Evolutionary conservation across 2,797 vertebrate genomes (phyloP), one percentile per base, ranked within the genome.

Genomic region (Trachurus trachurus): DNA sequence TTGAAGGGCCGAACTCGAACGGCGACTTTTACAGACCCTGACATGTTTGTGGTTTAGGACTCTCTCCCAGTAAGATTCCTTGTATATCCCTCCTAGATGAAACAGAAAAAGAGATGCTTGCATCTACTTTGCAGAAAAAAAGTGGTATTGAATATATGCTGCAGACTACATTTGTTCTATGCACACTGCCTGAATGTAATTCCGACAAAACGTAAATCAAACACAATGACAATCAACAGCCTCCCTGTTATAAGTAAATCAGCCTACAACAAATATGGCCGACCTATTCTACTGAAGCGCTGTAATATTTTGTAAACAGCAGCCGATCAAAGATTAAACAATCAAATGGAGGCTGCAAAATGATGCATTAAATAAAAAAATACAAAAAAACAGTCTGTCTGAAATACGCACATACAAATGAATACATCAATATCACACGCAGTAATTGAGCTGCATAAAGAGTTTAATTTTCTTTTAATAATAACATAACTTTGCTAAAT

Each of bases 1-100:
- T 99, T 99, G 94, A 99, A 99, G 85, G 98, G 98, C 63, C 98
- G 95, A 58, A 99, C 98, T 49, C 98, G 96, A 63, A 99, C 98
- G 47, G 97, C 98, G 76, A 99, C 98, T 95, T 99, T 99, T 86
- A 99, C 98, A 0, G 98, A 99, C 79, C 98, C 98, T 26, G 98
- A 99, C 98, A 99, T 99, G 82, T 92, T 97, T 88, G 89, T 66
- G n/a, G 81, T 70, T 87, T 50, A 68, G 80, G 29, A 54, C 11
- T 4, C 74, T 89, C 76, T 84, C 76, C 86, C 42, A 63, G 53
- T 81, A 75, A 44, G 74, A 86, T 76, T 82, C 81, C 76, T 81
- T 78, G 45, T 78, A 78, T 83, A 64, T 80, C 39, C 79, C 72
- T 90, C 93, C 95, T 95, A 7, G 39, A 82, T 12, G 44, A 79